Evolutionary conservation across 92 coral and sea anemone species (phyloP).

Genomic region (Parazoanthus atlanticus): DNA sequence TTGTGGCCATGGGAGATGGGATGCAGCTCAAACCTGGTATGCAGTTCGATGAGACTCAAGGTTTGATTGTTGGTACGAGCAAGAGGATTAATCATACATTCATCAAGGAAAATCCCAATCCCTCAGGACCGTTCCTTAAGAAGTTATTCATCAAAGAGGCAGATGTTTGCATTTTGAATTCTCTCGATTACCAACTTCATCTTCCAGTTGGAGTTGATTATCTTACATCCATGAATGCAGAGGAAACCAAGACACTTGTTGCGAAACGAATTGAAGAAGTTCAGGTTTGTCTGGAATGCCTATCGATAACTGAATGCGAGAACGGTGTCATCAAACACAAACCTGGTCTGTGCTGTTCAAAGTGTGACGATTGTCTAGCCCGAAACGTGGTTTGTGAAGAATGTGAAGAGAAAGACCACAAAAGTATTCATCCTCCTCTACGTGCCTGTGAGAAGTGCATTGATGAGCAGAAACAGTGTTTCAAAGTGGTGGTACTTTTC

Average conservation of each 20-base stretch:
- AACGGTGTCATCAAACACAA: constrained; percentile 2
- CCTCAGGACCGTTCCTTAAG: constrained; percentile 6
- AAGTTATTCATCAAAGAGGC: constrained; percentile 24
- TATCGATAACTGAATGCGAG: not conserved
- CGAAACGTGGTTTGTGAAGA: constrained; percentile 2
- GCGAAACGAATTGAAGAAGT: not conserved
- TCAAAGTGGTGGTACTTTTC: constrained; percentile 30
- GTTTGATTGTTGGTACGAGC: not conserved
- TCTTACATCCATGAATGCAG: not conserved
- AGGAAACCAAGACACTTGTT: not conserved
- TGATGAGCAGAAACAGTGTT: constrained; percentile 32
- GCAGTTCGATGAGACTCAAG: constrained; percentile 33
- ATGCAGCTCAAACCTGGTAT: constrained; percentile 26
- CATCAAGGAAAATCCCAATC: constrained; percentile 12
- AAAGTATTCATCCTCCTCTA: constrained; percentile 11
- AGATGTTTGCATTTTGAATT: constrained; percentile 20
- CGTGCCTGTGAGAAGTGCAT: constrained; percentile 27
- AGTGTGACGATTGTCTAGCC: constrained; percentile 16
- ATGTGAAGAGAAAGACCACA: constrained; percentile 8
- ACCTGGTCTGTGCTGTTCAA: not conserved
- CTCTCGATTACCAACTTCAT: constrained; percentile 9
- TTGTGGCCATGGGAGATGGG: constrained; percentile 19
- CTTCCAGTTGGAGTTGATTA: constrained; percentile 15
- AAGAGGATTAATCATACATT: constrained; percentile 5
- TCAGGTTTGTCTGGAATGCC: constrained; percentile 7